A percentile compares a stretch with the other conserved stretches of the same genome.
phyloP scores from a whole-genome alignment of 2,888 invertebrate genomes.

The Orthonychiurus folsomi region DNA sequence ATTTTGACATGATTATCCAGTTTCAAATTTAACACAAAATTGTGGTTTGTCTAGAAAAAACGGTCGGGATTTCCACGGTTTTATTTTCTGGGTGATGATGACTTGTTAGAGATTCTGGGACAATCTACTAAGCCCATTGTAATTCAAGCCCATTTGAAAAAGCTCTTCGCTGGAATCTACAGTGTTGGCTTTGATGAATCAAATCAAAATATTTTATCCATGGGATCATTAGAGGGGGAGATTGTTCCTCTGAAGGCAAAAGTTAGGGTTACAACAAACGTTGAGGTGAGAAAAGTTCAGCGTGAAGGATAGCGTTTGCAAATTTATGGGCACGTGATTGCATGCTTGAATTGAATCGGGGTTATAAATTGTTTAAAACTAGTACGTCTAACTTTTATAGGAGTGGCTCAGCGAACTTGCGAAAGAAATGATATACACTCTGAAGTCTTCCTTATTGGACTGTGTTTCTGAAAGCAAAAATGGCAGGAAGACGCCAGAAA shows the following conservation, averaged over 20 bases:
- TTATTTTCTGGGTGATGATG: slow-evolving; percentile 96
- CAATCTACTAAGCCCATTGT: slow-evolving; percentile 81
- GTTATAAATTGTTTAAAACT: too few relatives aligned
- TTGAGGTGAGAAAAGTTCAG: slow-evolving; percentile 55
- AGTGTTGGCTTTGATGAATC: slow-evolving; percentile 60
- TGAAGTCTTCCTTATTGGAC: slow-evolving; percentile 59
- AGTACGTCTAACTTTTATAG: too few relatives aligned
- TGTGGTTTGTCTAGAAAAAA: slow-evolving; percentile 61
- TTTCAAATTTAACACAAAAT: background rate
- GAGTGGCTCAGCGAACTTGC: slow-evolving; percentile 72
- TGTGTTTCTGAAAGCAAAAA: slow-evolving; percentile 46
- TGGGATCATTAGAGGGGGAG: slow-evolving; percentile 69
- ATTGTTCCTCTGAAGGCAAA: slow-evolving; percentile 58
- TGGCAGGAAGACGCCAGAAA: slow-evolving; percentile 52
- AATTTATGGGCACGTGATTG: too few relatives aligned
- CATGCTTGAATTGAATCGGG: slow-evolving; percentile 8
- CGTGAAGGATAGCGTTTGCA: background rate
- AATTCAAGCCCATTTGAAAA: slow-evolving; percentile 89
- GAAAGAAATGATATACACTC: slow-evolving; percentile 66
- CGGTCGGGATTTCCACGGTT: slow-evolving; percentile 87
- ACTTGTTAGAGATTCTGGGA: slow-evolving; percentile 87
- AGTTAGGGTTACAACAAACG: slow-evolving; percentile 62
- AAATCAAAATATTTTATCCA: slow-evolving; percentile 54
- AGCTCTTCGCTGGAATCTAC: slow-evolving; percentile 85
- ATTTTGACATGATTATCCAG: slow-evolving; percentile 2